Evolutionary conservation across 2,113 vertebrate species (phyloP), one percentile per base, ranked within the genome.

Genomic region (Pelvicachromis taeniatus): DNA sequence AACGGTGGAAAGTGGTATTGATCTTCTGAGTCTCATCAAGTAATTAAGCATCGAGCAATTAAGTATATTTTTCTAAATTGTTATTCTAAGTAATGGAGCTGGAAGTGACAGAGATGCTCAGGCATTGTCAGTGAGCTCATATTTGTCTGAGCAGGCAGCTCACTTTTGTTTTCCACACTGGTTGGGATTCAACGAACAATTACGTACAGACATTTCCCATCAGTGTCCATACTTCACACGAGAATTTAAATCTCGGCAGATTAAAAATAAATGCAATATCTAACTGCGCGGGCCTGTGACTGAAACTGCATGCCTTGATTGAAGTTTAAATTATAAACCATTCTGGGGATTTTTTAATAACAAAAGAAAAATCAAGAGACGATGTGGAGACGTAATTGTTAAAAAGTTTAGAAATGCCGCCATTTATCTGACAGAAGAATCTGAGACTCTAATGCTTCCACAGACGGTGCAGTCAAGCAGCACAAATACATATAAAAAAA

Each of bases 401-500:
- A 56, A 26, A 58, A 63, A 78, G 59, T 89, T 86, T 61, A 70
- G 42, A 85, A 82, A 40, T 42, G 70, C 58, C 11, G 21, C 68
- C 3, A 59, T 84, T 84, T 77, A 53, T 88, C 78, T 84, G 86
- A 86, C 83, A 83, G 88, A 48, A 68, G 17, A 78, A 82, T 85
- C 78, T 68, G 70, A 73, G 52, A 85, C 52, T 83, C 52, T 58
- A 78, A 85, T 50, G 19, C 80, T 79, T 14, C 33, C 58, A 19
- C 82, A 29, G 42, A 42, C 56, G 45, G 89, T 48, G 86, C 83
- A 50, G 78, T 9, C 80, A 85, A 89, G 88, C 89, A 54, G 87
- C 85, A 87, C 92, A 91, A 91, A 87, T 85, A 77, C 86, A 85
- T 75, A 88, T 78, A 83, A 90, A 91, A 91, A 90, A 59, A 89